Evolutionary conservation across 1,140 invertebrate genomes (phyloP), one percentile per base, ranked within the genome.

Genomic region (Phenacoccus solenopsis): DNA sequence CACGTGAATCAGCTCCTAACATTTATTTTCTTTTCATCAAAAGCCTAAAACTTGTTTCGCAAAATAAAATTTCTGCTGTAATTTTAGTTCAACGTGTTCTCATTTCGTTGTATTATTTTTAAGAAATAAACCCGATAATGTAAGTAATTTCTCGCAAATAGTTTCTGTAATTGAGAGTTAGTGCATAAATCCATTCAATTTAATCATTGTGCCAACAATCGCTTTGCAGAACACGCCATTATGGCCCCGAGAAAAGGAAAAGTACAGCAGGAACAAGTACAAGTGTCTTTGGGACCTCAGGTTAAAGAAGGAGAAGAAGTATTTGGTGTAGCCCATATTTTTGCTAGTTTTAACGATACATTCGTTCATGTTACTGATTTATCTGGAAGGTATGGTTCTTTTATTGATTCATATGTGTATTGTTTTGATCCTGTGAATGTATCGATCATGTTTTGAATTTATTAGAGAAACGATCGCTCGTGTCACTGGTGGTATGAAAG

Each of bases 401-500:
- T 59, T 59, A 30, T 12, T 68, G 10, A 25, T 7, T 68, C 9
- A 25, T 28, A 68, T 13, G 7, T 13, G 9, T 61, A 9, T 9
- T 9, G 21, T 21, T 61, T 9, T 61, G 7, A 61, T 61, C 13
- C 7, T 61, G 21, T 12, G 21, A 61, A 7, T n/a, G n/a, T n/a
- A n/a, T n/a, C n/a, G n/a, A n/a, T n/a, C n/a, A n/a, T n/a, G n/a
- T n/a, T n/a, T n/a, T 21, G 57, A 9, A 61, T 61, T 38, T 77
- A 76, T n/a, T 73, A 90, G 94, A 77, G 96, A 99, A 91, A 99
- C 97, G 1, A 98, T 99, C 77, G 91, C 93, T 70, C 86, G 96
- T 77, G 92, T 99, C 30, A 99, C 98, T 77, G 98, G 98, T 80
- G 98, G 98, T 71, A 99, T 99, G 98, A 99, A 99, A 84, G 98